phyloP scores from a whole-genome alignment of 2,113 vertebrate genomes.

The Chinchilla lanigera region DNA sequence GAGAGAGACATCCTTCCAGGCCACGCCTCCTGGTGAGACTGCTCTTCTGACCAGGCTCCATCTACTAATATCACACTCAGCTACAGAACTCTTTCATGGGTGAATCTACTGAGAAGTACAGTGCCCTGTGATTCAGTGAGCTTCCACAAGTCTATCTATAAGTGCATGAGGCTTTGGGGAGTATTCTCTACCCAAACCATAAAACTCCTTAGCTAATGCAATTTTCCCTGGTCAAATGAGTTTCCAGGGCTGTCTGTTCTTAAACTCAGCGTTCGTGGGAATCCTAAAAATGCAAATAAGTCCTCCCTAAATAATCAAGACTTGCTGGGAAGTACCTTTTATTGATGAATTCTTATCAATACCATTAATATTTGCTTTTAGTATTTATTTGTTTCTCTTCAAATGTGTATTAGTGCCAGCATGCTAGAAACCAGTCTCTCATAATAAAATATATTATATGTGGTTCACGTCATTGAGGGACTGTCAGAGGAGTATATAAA shows the following conservation, averaged over 20 bases:
- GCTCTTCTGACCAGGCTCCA: background rate
- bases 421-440: background rate
- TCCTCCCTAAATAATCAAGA: background rate
- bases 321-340: background rate
- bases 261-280: background rate
- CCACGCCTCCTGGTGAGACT: background rate
- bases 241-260: background rate
- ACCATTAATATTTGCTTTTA: background rate
- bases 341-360: conserved; percentile 16
- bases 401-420: background rate
- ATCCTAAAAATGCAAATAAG: background rate
- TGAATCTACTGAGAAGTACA: background rate
- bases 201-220: background rate
- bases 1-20: background rate
- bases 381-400: conserved; percentile 25
- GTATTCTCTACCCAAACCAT: background rate
- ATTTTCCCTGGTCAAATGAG: background rate
- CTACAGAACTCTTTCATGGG: background rate
- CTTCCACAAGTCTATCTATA: background rate
- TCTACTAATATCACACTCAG: background rate
- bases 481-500: conserved; percentile 2
- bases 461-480: background rate
- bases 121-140: background rate
- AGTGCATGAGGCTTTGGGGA: background rate
- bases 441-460: background rate